Evolutionary conservation across 2,888 invertebrate genomes (phyloP).

Genomic region (Trichogramma dendrolimi): DNA sequence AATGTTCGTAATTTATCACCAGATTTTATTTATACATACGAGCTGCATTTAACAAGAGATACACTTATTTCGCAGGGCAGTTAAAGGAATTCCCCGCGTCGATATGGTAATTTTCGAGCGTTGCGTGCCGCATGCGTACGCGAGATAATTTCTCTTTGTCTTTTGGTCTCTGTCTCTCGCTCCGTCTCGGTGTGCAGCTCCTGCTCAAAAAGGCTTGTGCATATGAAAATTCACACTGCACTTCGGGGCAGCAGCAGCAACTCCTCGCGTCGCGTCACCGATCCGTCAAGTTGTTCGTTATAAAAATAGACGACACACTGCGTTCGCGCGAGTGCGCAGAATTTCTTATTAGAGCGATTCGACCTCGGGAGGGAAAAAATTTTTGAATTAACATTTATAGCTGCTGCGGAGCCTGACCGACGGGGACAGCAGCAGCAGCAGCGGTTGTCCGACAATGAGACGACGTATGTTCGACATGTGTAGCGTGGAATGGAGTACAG

Average conservation of each 20-base stretch:
- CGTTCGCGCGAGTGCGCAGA: too few relatives aligned
- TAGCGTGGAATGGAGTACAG: too few relatives aligned
- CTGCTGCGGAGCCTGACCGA: constrained; percentile 36
- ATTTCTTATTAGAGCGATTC: constrained; percentile 45
- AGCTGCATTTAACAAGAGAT: neutral
- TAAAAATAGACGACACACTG: too few relatives aligned
- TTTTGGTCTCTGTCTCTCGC: too few relatives aligned
- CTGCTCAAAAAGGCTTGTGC: too few relatives aligned
- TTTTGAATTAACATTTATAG: constrained; percentile 46
- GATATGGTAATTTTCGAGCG: constrained; percentile 23
- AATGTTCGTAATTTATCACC: constrained; percentile 24
- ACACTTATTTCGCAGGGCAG: constrained; percentile 10
- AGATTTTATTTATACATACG: neutral
- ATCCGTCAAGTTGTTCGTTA: too few relatives aligned
- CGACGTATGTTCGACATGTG: too few relatives aligned
- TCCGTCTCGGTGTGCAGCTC: too few relatives aligned
- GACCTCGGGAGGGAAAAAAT: constrained; percentile 27
- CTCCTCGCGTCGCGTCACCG: too few relatives aligned
- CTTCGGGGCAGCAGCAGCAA: too few relatives aligned
- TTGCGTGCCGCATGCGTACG: neutral
- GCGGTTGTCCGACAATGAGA: too few relatives aligned
- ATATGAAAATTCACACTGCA: too few relatives aligned
- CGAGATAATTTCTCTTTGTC: constrained; percentile 22
- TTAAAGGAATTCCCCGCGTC: constrained; percentile 14
- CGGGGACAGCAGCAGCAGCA: neutral